A percentile compares a stretch with the other conserved stretches of the same genome.
phyloP scores from a whole-genome alignment of 2,888 invertebrate species.

The Hylaea fasciaria region DNA sequence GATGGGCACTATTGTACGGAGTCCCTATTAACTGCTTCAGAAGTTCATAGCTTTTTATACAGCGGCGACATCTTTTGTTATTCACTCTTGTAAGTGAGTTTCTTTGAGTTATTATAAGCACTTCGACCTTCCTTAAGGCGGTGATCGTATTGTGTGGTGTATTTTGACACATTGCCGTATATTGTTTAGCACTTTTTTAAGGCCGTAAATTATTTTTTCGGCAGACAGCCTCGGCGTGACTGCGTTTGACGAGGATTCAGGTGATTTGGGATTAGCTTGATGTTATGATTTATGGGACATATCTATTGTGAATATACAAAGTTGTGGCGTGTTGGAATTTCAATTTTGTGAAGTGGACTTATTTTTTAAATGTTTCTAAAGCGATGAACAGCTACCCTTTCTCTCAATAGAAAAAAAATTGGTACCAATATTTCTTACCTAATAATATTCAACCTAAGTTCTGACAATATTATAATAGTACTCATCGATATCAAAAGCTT shows the following conservation, averaged over 20 bases:
- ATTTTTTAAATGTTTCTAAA: not conserved
- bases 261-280: constrained; percentile 66
- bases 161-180: constrained; percentile 81
- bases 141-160: constrained; percentile 72
- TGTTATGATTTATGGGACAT: constrained; percentile 71
- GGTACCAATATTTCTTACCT: not conserved
- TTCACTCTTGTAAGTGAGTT: constrained; percentile 58
- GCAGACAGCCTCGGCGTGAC: constrained; percentile 45
- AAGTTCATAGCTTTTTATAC: constrained; percentile 79
- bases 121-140: constrained; percentile 53
- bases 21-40: constrained; percentile 81
- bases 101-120: constrained; percentile 61
- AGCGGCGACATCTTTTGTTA: constrained; percentile 67
- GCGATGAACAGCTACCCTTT: not conserved
- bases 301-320: constrained; percentile 45
- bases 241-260: constrained; percentile 72
- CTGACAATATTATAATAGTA: too few species aligned
- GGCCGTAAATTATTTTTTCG: constrained; percentile 74
- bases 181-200: constrained; percentile 74
- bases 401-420: not conserved
- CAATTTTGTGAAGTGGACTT: constrained; percentile 11
- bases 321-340: constrained; percentile 31
- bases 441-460: not conserved
- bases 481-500: too few species aligned
- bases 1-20: constrained; percentile 62